Percentiles rank a stretch among this genome's conserved stretches.
Evolutionary conservation across 2,888 invertebrate species (phyloP).

Genomic region (Scaptomyza flava): DNA sequence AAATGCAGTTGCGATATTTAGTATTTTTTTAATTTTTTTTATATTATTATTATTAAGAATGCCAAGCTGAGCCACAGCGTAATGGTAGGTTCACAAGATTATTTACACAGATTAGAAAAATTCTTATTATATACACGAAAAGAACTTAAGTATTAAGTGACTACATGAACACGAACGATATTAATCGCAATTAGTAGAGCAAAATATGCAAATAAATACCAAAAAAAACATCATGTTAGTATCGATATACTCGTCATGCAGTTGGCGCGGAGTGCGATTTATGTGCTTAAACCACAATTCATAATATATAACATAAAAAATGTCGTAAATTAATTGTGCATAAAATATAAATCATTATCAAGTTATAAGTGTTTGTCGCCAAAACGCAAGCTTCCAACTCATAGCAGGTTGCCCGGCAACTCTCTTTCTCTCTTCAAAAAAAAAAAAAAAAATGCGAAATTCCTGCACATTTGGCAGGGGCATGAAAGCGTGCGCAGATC

Average conservation of each 20-base stretch:
- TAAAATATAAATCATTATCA: neutral
- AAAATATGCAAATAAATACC: too few relatives aligned
- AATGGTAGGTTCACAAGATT: neutral
- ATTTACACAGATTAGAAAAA: neutral
- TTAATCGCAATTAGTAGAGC: neutral
- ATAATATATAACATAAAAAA: neutral
- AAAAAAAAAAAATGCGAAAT: conserved; percentile 35
- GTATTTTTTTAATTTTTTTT: neutral
- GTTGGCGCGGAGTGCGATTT: conserved; percentile 16
- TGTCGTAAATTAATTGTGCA: neutral
- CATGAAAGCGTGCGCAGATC: conserved; percentile 50
- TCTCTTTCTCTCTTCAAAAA: conserved; percentile 8
- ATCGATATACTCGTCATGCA: neutral
- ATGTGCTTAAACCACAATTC: neutral
- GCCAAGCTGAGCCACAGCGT: too few relatives aligned
- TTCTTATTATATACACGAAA: neutral
- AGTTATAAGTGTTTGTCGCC: neutral
- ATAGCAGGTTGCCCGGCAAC: neutral
- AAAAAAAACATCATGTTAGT: neutral
- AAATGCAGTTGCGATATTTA: neutral
- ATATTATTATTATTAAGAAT: neutral
- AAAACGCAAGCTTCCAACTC: neutral
- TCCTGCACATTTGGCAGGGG: conserved; percentile 51
- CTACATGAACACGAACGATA: neutral
- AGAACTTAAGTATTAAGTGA: neutral